Percentiles rank a stretch among this genome's conserved stretches.
These are phyloP conservation scores for Drosophila bipectinata DNA, from an alignment of 1,140 invertebrate genomes.

Conservation along the genomic window DNA sequence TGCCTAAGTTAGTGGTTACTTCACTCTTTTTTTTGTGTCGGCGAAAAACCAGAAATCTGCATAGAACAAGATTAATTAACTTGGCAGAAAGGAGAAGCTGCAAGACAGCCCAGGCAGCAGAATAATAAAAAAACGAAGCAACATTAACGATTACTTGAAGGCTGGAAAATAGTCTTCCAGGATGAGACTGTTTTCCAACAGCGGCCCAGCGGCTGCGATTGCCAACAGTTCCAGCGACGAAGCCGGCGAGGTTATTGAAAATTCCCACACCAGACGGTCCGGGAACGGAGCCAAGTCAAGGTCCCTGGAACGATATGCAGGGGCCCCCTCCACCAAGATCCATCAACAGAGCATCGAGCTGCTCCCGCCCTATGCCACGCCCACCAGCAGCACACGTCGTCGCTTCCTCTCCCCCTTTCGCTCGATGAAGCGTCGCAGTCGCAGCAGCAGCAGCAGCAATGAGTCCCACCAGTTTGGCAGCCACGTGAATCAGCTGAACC, in stretches of 20 bases:
- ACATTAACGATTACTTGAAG: not conserved
- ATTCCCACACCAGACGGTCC: constrained; percentile 47
- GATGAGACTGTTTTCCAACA: constrained; percentile 57
- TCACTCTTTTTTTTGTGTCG: constrained; percentile 1
- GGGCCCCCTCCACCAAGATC: constrained; percentile 60
- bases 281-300: constrained; percentile 73
- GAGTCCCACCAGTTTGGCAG: constrained; percentile 66
- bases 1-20: constrained; percentile 43
- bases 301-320: constrained; percentile 78
- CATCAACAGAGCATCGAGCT: constrained; percentile 39
- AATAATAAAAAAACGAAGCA: not conserved
- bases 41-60: constrained; percentile 73
- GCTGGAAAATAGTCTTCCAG: not conserved
- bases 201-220: constrained; percentile 28
- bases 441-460: constrained; percentile 81
- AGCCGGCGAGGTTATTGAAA: constrained; percentile 68
- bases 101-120: not conserved
- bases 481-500: constrained; percentile 39
- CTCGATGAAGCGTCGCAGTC: constrained; percentile 77
- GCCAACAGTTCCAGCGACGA: constrained; percentile 63
- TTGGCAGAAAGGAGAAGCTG: constrained; percentile 6
- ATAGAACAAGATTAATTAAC: constrained; percentile 76
- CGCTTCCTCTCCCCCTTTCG: constrained; percentile 79
- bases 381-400: constrained; percentile 63
- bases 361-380: constrained; percentile 69